Conservation (phyloP, 2,113 vertebrate species). For the Amphiprion percula region DNA sequence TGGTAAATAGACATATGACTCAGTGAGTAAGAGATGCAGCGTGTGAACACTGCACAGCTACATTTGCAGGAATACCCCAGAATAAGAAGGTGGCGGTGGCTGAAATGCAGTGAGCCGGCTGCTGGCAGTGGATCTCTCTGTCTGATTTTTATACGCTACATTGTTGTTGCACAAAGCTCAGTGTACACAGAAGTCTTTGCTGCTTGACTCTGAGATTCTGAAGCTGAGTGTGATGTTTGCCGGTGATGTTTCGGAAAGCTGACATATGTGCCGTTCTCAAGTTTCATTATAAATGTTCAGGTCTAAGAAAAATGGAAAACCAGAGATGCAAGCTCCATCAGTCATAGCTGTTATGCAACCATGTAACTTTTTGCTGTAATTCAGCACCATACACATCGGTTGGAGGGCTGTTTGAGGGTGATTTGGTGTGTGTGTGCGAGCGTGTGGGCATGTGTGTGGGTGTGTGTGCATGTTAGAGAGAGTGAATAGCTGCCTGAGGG, state of each 20-base stretch:
- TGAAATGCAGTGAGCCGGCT: background rate
- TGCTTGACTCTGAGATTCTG: background rate
- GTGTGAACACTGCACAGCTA: background rate
- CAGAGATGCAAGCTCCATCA: slow-evolving; percentile 25
- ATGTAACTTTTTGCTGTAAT: slow-evolving; percentile 45
- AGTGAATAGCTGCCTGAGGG: slow-evolving; percentile 59
- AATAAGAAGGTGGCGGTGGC: background rate
- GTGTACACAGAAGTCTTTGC: background rate
- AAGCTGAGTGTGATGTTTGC: background rate
- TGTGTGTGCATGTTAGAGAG: slow-evolving; percentile 45
- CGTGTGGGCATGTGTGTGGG: slow-evolving; percentile 26
- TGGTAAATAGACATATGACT: background rate
- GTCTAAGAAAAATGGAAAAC: slow-evolving; percentile 8
- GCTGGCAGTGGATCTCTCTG: background rate
- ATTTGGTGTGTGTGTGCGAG: slow-evolving; percentile 38
- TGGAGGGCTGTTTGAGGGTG: slow-evolving; percentile 36
- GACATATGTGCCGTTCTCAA: background rate
- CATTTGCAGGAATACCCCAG: no score
- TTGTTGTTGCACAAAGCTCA: background rate
- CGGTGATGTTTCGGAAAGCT: slow-evolving; percentile 11
- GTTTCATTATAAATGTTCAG: background rate
- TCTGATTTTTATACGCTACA: background rate
- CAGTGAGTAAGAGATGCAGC: background rate
- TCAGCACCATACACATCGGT: slow-evolving; percentile 24
- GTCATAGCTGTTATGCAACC: slow-evolving; percentile 40